Evolutionary conservation across 2,113 vertebrate genomes (phyloP).

Genomic region (Chaenogobius annularis): DNA sequence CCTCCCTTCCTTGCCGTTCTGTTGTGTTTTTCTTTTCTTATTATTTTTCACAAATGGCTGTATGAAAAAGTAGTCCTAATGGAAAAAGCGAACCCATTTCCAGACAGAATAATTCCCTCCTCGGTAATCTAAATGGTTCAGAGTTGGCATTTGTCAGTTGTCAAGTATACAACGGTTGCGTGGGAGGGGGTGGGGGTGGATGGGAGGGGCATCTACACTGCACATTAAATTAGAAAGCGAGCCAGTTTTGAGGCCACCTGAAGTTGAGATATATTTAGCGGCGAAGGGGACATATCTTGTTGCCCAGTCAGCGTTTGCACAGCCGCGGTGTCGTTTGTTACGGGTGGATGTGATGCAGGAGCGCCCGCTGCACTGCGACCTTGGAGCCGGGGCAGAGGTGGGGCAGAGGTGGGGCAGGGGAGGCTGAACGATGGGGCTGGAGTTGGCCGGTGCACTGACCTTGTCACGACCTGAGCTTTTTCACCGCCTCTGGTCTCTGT

Average conservation of each 20-base stretch:
- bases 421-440: conserved; percentile 67
- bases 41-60: conserved; percentile 71
- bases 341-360: conserved; percentile 62
- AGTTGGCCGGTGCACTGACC: conserved; percentile 61
- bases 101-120: conserved; percentile 75
- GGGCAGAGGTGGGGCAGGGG: conserved; percentile 63
- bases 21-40: neutral
- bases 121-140: conserved; percentile 76
- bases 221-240: conserved; percentile 66
- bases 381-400: no score
- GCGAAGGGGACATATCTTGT: conserved; percentile 38
- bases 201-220: conserved; percentile 6
- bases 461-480: conserved; percentile 54
- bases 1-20: neutral
- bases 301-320: conserved; percentile 60
- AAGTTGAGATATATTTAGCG: conserved; percentile 49
- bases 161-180: conserved; percentile 53
- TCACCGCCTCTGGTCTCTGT: conserved; percentile 42
- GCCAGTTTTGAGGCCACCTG: conserved; percentile 47
- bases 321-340: conserved; percentile 66
- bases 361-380: conserved; percentile 59
- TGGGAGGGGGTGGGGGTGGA: conserved; percentile 24
- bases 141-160: conserved; percentile 80
- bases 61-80: conserved; percentile 77
- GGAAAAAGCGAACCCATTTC: conserved; percentile 76